Percentiles rank a stretch among this genome's conserved stretches.
Evolutionary conservation across 1,140 invertebrate species (phyloP).

Genomic region (Laodelphax striatellus): DNA sequence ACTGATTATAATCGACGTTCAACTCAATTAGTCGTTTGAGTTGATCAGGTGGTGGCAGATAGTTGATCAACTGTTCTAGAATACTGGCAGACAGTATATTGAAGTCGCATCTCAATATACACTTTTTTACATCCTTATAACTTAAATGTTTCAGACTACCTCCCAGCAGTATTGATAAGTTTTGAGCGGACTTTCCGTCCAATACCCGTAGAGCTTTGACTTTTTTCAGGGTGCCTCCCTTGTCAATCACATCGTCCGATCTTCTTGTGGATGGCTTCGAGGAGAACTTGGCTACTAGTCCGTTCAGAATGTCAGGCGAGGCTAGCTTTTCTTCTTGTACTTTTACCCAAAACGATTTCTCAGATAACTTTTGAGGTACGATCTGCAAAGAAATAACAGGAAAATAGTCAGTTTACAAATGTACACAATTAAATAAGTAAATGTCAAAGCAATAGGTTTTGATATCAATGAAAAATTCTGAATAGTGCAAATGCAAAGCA

Average conservation of each 20-base stretch:
- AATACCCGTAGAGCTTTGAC: constrained; percentile 83
- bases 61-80: constrained; percentile 73
- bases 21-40: constrained; percentile 69
- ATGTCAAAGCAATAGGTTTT: too few species aligned
- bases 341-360: constrained; percentile 92
- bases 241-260: constrained; percentile 61
- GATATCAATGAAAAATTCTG: too few species aligned
- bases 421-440: too few species aligned
- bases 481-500: too few species aligned
- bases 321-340: constrained; percentile 85
- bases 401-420: background rate
- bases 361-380: constrained; percentile 74
- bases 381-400: constrained; percentile 39
- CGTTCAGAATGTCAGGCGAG: constrained; percentile 70
- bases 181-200: constrained; percentile 87
- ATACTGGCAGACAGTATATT: constrained; percentile 67
- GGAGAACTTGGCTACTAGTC: constrained; percentile 74
- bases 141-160: constrained; percentile 83
- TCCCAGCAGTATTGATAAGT: constrained; percentile 81
- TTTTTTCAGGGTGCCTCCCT: constrained; percentile 62
- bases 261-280: constrained; percentile 68
- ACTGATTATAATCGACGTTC: constrained; percentile 60
- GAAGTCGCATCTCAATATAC: constrained; percentile 78
- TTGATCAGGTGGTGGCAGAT: constrained; percentile 81
- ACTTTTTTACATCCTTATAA: constrained; percentile 70